These are phyloP conservation scores for Agonopterix heracliana DNA, from an alignment of 2,888 invertebrate species.

Conservation along the genomic window DNA sequence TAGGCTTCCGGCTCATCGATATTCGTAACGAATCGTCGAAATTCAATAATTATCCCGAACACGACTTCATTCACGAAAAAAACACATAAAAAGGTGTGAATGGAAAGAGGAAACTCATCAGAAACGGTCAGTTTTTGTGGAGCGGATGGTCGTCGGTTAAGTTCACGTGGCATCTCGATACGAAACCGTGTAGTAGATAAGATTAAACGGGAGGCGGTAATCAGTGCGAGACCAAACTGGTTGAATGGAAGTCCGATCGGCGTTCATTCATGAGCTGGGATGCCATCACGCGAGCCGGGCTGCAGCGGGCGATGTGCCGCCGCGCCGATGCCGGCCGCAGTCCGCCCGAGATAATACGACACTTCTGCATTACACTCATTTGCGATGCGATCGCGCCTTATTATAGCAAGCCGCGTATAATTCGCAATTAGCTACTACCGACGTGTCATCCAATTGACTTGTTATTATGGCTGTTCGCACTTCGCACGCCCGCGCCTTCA, in stretches of 20 bases:
- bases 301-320: conserved; percentile 16
- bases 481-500: conserved; percentile 13
- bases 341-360: conserved; percentile 7
- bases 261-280: conserved; percentile 59
- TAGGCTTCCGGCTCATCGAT: conserved; percentile 73
- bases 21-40: conserved; percentile 75
- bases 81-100: conserved; percentile 71
- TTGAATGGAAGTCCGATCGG: conserved; percentile 58
- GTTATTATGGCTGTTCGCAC: conserved; percentile 34
- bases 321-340: conserved; percentile 16
- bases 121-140: conserved; percentile 54
- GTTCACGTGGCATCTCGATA: conserved; percentile 45
- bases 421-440: conserved; percentile 32
- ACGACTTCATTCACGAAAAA: conserved; percentile 75
- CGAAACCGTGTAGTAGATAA: conserved; percentile 63
- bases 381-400: conserved; percentile 32
- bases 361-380: conserved; percentile 25
- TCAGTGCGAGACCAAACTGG: conserved; percentile 73
- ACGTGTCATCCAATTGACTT: conserved; percentile 23
- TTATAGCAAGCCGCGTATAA: conserved; percentile 27
- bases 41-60: conserved; percentile 75
- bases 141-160: conserved; percentile 28
- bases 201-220: conserved; percentile 62
- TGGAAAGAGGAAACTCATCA: conserved; percentile 64
- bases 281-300: conserved; percentile 55